Evolutionary conservation across 2,113 vertebrate species (phyloP).

Genomic region (Diadophis punctatus): DNA sequence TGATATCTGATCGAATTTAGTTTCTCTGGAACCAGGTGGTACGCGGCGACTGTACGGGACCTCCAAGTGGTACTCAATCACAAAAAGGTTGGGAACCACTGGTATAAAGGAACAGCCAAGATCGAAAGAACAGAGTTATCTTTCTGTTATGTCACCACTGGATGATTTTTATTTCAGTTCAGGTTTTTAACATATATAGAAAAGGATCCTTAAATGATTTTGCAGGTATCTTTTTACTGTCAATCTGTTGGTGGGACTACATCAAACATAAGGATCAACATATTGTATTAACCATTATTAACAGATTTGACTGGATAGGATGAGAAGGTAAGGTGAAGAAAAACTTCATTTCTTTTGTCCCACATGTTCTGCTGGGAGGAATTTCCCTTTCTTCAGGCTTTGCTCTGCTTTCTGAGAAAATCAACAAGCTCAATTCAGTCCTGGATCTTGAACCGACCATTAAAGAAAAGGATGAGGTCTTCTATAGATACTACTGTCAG

Average conservation of each 20-base stretch:
- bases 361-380: neutral
- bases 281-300: neutral
- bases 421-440: neutral
- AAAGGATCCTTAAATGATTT: neutral
- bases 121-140: neutral
- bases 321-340: neutral
- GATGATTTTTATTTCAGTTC: neutral
- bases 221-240: neutral
- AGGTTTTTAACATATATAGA: neutral
- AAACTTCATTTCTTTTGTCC: neutral
- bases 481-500: neutral
- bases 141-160: neutral
- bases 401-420: neutral
- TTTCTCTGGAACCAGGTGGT: too few species aligned
- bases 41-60: too few species aligned
- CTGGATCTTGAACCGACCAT: neutral
- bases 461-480: neutral
- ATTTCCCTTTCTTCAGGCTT: neutral
- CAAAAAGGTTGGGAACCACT: too few species aligned
- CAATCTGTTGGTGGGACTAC: neutral
- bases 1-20: too few species aligned
- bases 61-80: too few species aligned
- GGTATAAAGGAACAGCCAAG: neutral
- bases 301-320: neutral
- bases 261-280: neutral